phyloP scores from a whole-genome alignment of 2,888 invertebrate genomes.

The Meliscaeva auricollis region DNA sequence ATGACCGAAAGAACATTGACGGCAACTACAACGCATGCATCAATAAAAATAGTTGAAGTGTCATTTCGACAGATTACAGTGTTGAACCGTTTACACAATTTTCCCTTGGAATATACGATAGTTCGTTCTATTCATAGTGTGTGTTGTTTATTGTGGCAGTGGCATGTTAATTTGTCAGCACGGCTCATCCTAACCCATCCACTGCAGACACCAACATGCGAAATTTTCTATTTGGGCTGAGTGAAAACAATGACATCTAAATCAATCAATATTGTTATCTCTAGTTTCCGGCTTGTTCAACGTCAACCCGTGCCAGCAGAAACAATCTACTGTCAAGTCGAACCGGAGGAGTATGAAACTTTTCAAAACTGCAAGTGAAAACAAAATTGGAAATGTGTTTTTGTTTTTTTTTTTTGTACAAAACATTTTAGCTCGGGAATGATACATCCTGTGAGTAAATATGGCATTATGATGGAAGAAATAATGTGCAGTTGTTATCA shows the following conservation, averaged over 20 bases:
- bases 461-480: no score
- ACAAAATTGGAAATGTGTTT: no score
- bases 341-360: no score
- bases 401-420: no score
- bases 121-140: slow-evolving; percentile 1
- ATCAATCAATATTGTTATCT: slow-evolving; percentile 83
- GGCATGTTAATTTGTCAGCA: slow-evolving; percentile 83
- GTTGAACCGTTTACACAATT: slow-evolving; percentile 24
- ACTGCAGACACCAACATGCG: slow-evolving; percentile 77
- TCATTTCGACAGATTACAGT: slow-evolving; percentile 44
- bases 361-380: no score
- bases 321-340: no score
- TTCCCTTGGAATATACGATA: neutral
- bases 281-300: slow-evolving; percentile 31
- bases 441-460: no score
- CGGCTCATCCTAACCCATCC: slow-evolving; percentile 72
- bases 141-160: slow-evolving; percentile 79
- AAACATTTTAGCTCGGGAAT: no score
- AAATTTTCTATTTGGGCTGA: slow-evolving; percentile 80
- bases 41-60: slow-evolving; percentile 33
- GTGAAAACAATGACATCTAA: slow-evolving; percentile 83
- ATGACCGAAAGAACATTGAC: slow-evolving; percentile 32
- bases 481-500: no score
- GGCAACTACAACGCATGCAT: neutral
- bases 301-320: no score